phyloP scores from a whole-genome alignment of 2,113 vertebrate species.

The Charadrius vociferus region DNA sequence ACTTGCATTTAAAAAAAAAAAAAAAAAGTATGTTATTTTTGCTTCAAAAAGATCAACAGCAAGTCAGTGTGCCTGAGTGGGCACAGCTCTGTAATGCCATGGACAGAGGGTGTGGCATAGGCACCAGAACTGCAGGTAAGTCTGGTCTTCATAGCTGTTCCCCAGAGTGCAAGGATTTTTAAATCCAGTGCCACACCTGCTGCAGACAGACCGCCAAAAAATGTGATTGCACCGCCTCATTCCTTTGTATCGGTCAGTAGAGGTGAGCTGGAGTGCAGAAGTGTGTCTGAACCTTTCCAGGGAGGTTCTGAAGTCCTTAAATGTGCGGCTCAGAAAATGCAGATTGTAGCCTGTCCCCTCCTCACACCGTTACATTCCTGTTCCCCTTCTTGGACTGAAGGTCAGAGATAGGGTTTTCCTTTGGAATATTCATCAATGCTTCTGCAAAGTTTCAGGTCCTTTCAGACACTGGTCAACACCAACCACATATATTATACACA shows the following conservation, averaged over 20 bases:
- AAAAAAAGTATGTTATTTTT: neutral
- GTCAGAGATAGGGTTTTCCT: neutral
- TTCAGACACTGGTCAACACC: neutral
- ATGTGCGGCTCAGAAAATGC: neutral
- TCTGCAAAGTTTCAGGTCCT: neutral
- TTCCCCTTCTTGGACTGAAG: neutral
- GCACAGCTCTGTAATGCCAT: neutral
- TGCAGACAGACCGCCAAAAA: neutral
- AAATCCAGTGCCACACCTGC: neutral
- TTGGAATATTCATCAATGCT: neutral
- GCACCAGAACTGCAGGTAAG: neutral
- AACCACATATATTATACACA: neutral
- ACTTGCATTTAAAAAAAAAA: neutral
- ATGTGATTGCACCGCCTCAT: neutral
- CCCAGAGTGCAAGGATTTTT: neutral
- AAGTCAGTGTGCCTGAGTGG: neutral
- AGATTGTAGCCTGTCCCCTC: neutral
- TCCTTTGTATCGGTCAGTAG: accelerated
- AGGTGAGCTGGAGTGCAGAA: neutral
- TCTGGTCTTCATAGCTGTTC: neutral
- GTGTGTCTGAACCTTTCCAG: neutral
- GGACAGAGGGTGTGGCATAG: neutral
- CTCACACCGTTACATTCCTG: neutral
- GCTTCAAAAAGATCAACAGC: neutral
- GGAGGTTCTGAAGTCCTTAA: neutral